A percentile compares a stretch with the other conserved stretches of the same genome.
These are phyloP conservation scores for Hyposmocoma kahamanoa DNA, from an alignment of 1,140 invertebrate species.

Conservation along the genomic window DNA sequence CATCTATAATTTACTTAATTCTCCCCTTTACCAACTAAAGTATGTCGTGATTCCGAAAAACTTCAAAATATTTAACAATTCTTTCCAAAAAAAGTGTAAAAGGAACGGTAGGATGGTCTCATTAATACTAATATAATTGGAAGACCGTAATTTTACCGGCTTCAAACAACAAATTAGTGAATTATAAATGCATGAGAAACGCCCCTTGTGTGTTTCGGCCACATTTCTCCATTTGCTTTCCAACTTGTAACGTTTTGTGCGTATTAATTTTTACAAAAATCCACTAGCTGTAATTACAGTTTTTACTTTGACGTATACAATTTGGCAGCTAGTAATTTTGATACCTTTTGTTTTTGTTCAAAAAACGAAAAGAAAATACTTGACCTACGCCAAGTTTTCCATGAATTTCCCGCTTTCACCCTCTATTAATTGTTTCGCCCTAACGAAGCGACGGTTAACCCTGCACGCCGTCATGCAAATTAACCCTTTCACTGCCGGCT, in stretches of 20 bases:
- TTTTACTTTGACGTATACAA: constrained; percentile 1
- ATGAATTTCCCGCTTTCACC: constrained; percentile 51
- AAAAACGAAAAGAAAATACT: constrained; percentile 3
- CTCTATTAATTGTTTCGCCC: constrained; percentile 58
- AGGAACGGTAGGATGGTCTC: constrained; percentile 36
- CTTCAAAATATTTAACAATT: constrained; percentile 7
- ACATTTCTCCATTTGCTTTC: constrained; percentile 55
- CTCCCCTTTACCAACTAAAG: too few relatives aligned
- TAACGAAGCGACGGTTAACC: constrained; percentile 68
- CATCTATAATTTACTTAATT: too few relatives aligned
- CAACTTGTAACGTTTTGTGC: constrained; percentile 35
- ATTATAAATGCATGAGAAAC: constrained; percentile 62
- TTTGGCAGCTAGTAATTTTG: background rate
- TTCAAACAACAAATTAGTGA: constrained; percentile 68
- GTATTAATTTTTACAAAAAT: constrained; percentile 31
- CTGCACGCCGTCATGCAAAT: constrained; percentile 65
- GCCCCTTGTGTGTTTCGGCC: constrained; percentile 43
- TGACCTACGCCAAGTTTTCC: constrained; percentile 65
- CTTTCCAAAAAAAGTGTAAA: constrained; percentile 25
- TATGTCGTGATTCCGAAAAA: background rate
- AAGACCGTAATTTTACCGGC: constrained; percentile 56
- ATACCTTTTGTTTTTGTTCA: background rate
- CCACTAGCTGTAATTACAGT: constrained; percentile 29
- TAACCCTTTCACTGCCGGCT: constrained; percentile 63
- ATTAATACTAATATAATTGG: constrained; percentile 69